A percentile compares a stretch with the other conserved stretches of the same genome.
Evolutionary conservation across 2,113 vertebrate genomes (phyloP).

Genomic region (Apeltes quadracus): DNA sequence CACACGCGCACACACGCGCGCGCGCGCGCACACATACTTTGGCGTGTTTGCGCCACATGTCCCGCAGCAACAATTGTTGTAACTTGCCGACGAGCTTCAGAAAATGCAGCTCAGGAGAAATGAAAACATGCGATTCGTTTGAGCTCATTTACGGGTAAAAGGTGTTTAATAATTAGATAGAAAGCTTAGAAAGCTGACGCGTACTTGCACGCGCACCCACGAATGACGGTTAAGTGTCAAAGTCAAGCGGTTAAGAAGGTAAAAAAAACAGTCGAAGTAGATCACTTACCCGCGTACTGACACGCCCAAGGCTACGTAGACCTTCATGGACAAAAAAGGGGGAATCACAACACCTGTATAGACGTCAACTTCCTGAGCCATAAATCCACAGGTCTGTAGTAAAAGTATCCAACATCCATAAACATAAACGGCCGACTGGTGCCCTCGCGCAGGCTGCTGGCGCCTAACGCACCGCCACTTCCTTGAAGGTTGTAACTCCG

Average conservation of each 20-base stretch:
- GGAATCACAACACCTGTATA: slow-evolving; percentile 39
- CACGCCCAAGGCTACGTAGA: slow-evolving; percentile 46
- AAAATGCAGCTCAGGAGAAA: background rate
- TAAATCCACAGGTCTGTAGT: background rate
- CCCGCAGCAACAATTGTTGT: background rate
- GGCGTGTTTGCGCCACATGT: background rate
- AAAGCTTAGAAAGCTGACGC: no score
- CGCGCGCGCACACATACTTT: background rate
- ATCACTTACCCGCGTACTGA: slow-evolving; percentile 51
- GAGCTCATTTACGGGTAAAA: rapidly evolving
- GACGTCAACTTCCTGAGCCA: background rate
- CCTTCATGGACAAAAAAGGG: background rate
- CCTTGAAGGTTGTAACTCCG: no score
- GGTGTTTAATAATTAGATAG: no score
- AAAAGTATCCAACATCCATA: rapidly evolving
- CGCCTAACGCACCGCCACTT: no score
- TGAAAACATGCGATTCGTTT: background rate
- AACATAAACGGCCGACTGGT: no score
- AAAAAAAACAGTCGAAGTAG: slow-evolving; percentile 14
- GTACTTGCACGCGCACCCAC: background rate
- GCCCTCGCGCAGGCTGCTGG: no score
- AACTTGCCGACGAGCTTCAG: background rate
- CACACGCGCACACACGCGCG: background rate
- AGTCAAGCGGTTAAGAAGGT: background rate
- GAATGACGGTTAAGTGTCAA: background rate